These are phyloP conservation scores for Strongylocentrotus purpuratus DNA, from an alignment of 35 echinoderm and acorn worm genomes.

Conservation along the genomic window DNA sequence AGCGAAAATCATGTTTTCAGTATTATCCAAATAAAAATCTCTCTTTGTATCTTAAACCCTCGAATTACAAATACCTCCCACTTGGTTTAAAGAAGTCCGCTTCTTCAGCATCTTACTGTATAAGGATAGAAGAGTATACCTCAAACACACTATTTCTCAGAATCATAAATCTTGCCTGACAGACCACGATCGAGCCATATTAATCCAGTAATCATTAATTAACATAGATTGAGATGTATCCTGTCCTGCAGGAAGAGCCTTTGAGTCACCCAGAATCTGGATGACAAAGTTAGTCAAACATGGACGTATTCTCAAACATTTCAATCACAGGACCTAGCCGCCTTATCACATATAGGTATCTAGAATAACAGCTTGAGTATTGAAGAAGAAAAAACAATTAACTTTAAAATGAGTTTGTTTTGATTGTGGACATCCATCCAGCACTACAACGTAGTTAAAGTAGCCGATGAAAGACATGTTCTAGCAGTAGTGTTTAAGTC, in stretches of 20 bases:
- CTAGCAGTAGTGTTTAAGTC: not conserved
- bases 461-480: not conserved
- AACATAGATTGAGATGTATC: not conserved
- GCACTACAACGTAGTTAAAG: not conserved
- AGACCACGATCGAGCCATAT: not conserved
- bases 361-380: conserved; percentile 2
- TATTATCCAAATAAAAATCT: too few species aligned
- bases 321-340: not conserved
- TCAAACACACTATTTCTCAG: not conserved
- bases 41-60: too few species aligned
- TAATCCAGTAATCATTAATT: conserved; percentile 4
- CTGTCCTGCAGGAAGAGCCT: not conserved
- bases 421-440: not conserved
- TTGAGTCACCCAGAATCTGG: not conserved
- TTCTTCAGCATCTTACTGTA: too few species aligned
- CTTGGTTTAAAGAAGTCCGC: too few species aligned
- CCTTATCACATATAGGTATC: not conserved
- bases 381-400: not conserved
- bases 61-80: too few species aligned
- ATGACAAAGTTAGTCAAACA: not conserved
- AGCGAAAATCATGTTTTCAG: too few species aligned
- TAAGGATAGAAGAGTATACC: too few species aligned
- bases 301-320: not conserved
- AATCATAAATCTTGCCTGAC: not conserved
- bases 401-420: not conserved